A percentile compares a stretch with the other conserved stretches of the same genome.
These are phyloP conservation scores for Colinus virginianus DNA, from an alignment of 2,113 vertebrate genomes.

Conservation along the genomic window DNA sequence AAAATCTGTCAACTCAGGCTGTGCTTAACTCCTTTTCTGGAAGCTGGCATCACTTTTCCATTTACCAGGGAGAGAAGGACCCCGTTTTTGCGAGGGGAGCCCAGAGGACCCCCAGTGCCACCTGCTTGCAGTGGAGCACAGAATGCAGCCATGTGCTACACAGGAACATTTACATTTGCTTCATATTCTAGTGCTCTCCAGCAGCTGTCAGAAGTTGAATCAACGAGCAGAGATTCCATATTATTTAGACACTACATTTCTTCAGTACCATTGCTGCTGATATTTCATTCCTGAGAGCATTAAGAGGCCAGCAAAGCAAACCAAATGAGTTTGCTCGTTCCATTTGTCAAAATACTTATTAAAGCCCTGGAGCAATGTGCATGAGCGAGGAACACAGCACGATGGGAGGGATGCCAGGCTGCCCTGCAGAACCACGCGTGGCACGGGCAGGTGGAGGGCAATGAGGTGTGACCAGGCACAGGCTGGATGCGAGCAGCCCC, in stretches of 20 bases:
- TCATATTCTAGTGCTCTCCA: slow-evolving; percentile 27
- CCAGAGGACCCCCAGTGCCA: neutral
- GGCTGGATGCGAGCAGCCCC: neutral
- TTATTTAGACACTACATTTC: slow-evolving; percentile 10
- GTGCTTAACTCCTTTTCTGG: neutral
- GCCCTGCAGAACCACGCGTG: neutral
- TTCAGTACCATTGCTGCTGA: neutral
- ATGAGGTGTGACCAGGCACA: neutral
- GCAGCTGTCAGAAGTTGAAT: neutral
- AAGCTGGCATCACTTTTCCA: neutral
- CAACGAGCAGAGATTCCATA: slow-evolving; percentile 15
- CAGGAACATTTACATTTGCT: slow-evolving; percentile 11
- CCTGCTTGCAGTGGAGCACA: neutral
- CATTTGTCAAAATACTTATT: slow-evolving; percentile 10
- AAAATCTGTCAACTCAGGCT: neutral
- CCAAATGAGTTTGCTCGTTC: neutral
- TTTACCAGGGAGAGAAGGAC: neutral
- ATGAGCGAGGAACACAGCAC: neutral
- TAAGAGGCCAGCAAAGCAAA: slow-evolving; percentile 14
- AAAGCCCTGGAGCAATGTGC: neutral
- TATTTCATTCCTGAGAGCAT: slow-evolving; percentile 36
- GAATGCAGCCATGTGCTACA: neutral
- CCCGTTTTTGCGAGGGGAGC: neutral
- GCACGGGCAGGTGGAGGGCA: neutral
- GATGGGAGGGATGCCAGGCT: neutral